Evolutionary conservation across 1,140 invertebrate genomes (phyloP).

Genomic region (Thaumatotibia leucotreta): DNA sequence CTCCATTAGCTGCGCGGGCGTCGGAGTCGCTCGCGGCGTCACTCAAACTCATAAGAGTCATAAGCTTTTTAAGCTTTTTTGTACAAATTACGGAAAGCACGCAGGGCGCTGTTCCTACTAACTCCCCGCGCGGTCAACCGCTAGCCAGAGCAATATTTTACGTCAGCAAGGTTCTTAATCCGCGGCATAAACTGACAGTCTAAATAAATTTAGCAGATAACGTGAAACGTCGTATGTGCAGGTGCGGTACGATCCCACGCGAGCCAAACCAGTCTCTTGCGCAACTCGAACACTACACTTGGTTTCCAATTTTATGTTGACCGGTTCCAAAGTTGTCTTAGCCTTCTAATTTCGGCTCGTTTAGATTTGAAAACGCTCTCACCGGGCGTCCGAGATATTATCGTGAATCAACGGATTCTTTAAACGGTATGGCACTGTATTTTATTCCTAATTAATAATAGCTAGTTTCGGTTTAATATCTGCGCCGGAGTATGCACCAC

Average conservation of each 20-base stretch:
- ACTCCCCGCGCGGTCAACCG: not conserved
- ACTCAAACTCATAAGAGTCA: slow-evolving; percentile 5
- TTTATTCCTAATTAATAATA: slow-evolving; percentile 6
- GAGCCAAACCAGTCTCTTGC: slow-evolving; percentile 69
- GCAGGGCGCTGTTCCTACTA: not conserved
- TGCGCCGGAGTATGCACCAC: not conserved
- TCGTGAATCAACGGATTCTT: slow-evolving; percentile 3
- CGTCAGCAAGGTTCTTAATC: slow-evolving; percentile 65
- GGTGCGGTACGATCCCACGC: slow-evolving; percentile 52
- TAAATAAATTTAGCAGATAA: slow-evolving; percentile 41
- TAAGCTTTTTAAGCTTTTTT: slow-evolving; percentile 2
- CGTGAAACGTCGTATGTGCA: slow-evolving; percentile 34
- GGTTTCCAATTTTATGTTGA: slow-evolving; percentile 77
- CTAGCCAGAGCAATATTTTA: slow-evolving; percentile 41
- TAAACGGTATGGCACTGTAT: slow-evolving; percentile 3
- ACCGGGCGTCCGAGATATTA: slow-evolving; percentile 8
- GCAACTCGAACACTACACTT: slow-evolving; percentile 68
- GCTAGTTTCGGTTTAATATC: not conserved
- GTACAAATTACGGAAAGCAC: not conserved
- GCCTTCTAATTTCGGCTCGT: slow-evolving; percentile 74
- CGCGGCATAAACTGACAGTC: slow-evolving; percentile 57
- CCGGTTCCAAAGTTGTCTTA: slow-evolving; percentile 72
- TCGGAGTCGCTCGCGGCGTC: not conserved
- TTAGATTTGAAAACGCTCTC: slow-evolving; percentile 63
- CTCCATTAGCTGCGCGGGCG: slow-evolving; percentile 5